These are phyloP conservation scores for Chalcosyrphus nemorum DNA, from an alignment of 2,888 invertebrate genomes.

Conservation along the genomic window DNA sequence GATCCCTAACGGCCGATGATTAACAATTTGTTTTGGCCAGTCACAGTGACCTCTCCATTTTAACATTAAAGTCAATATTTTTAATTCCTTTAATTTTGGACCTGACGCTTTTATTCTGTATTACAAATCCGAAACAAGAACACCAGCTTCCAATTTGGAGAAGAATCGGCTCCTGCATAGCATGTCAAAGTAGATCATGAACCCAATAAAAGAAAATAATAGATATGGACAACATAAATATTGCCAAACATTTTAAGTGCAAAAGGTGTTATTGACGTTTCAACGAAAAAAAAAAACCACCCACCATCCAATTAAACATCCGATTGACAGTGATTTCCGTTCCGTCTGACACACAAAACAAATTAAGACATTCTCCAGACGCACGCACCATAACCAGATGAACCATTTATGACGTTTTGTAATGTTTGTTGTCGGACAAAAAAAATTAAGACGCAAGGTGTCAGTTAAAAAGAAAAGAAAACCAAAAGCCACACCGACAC, in stretches of 20 bases:
- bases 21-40: no score
- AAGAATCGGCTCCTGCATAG: no score
- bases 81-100: no score
- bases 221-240: no score
- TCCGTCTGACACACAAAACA: slow-evolving; percentile 54
- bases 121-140: no score
- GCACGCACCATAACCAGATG: slow-evolving; percentile 18
- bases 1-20: no score
- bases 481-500: slow-evolving; percentile 58
- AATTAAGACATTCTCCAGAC: slow-evolving; percentile 24
- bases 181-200: no score
- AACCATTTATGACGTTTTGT: slow-evolving; percentile 50
- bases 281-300: slow-evolving; percentile 12
- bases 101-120: no score
- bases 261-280: slow-evolving; percentile 36
- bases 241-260: slow-evolving; percentile 4
- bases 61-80: no score
- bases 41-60: no score
- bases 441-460: slow-evolving; percentile 11
- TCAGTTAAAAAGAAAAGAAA: slow-evolving; percentile 18
- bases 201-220: no score
- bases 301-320: slow-evolving; percentile 67
- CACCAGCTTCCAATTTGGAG: no score
- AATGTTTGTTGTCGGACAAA: slow-evolving; percentile 44
- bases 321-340: slow-evolving; percentile 62